phyloP scores from a whole-genome alignment of 2,888 invertebrate genomes.

The Hyppa rectilinea region DNA sequence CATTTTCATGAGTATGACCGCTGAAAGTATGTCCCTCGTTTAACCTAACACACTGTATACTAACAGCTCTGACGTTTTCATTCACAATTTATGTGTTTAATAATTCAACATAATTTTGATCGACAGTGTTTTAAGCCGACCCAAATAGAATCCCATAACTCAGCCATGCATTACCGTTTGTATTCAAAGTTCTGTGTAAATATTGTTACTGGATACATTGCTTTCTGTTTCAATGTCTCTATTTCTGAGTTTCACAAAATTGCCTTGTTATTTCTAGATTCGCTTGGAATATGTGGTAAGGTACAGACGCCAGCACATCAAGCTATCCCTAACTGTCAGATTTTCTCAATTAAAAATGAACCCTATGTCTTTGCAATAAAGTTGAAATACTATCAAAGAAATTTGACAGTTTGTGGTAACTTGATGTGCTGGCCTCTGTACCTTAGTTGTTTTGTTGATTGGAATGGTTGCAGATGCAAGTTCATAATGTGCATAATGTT shows the following conservation, averaged over 20 bases:
- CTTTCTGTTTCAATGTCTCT: conserved; percentile 58
- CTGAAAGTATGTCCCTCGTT: too few species aligned
- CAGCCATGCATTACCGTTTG: conserved; percentile 72
- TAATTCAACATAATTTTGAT: conserved; percentile 72
- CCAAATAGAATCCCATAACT: conserved; percentile 74
- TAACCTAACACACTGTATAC: too few species aligned
- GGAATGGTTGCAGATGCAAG: neutral
- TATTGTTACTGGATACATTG: conserved; percentile 62
- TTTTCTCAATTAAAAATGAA: too few species aligned
- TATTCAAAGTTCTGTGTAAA: conserved; percentile 67
- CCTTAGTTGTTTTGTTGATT: conserved; percentile 21
- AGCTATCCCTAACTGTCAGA: too few species aligned
- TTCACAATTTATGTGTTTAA: conserved; percentile 68
- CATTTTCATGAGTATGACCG: too few species aligned
- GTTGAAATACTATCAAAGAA: too few species aligned
- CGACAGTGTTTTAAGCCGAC: conserved; percentile 76
- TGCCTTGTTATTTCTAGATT: conserved; percentile 55
- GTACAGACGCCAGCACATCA: too few species aligned
- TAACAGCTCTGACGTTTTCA: conserved; percentile 45
- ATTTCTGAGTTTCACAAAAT: conserved; percentile 64
- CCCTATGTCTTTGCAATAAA: too few species aligned
- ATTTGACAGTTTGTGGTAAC: too few species aligned
- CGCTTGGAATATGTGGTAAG: conserved; percentile 28
- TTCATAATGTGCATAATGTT: too few species aligned
- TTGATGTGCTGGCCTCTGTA: too few species aligned